Evolutionary conservation across 2,113 vertebrate species (phyloP).

Genomic region (Nothoprocta perdicaria): DNA sequence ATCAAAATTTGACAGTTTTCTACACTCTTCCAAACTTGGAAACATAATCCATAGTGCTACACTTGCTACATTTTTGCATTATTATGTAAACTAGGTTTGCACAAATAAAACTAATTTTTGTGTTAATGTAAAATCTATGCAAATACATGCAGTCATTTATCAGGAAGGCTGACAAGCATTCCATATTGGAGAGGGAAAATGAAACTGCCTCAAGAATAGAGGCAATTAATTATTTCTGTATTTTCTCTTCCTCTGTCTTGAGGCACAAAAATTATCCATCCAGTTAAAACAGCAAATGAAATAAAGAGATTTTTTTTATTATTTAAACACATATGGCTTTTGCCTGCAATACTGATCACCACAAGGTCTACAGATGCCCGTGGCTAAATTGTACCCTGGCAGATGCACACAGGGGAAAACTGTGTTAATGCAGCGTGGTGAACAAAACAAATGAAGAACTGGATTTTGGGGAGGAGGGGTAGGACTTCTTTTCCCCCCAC

Average conservation of each 20-base stretch:
- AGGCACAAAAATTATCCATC: constrained; percentile 88
- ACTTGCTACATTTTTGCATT: constrained; percentile 81
- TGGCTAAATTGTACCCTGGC: constrained; percentile 86
- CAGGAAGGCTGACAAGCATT: constrained; percentile 94
- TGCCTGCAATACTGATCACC: constrained; percentile 85
- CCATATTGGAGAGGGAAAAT: constrained; percentile 91
- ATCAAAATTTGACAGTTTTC: neutral
- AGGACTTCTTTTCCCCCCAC: neutral
- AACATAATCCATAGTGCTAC: constrained; percentile 75
- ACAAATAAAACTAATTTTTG: constrained; percentile 90
- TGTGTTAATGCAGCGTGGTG: constrained; percentile 83
- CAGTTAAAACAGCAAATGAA: constrained; percentile 87
- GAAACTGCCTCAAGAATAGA: constrained; percentile 88
- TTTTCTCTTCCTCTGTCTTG: constrained; percentile 87
- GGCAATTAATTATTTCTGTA: constrained; percentile 95
- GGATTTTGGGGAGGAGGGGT: constrained; percentile 42
- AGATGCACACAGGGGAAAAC: constrained; percentile 85
- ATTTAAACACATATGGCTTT: constrained; percentile 89
- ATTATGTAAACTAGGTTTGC: constrained; percentile 88
- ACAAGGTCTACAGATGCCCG: constrained; percentile 86
- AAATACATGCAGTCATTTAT: constrained; percentile 98
- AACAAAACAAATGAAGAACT: constrained; percentile 90
- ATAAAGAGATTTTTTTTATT: constrained; percentile 80
- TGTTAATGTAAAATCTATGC: constrained; percentile 96
- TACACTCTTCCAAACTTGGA: constrained; percentile 58